Evolutionary conservation across 53 echinoderm and acorn worm genomes (phyloP).

Genomic region (Holothuria leucospilota): DNA sequence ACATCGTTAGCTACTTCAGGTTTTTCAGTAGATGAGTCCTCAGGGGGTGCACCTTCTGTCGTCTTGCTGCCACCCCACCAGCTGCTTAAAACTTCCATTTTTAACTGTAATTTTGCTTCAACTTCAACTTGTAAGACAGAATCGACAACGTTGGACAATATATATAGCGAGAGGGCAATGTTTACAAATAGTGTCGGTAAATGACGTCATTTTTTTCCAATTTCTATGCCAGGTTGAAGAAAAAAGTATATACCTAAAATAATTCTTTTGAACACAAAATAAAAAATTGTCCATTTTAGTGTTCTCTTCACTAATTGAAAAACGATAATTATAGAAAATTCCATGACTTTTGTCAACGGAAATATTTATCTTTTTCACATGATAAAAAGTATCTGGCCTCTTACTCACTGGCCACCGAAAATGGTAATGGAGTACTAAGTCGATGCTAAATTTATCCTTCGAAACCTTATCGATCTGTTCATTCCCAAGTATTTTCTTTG

Average conservation of each 20-base stretch:
- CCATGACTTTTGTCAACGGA: no score
- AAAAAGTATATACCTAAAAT: no score
- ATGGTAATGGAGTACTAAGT: not conserved
- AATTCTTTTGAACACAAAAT: no score
- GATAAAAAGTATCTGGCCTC: not conserved
- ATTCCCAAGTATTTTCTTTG: no score
- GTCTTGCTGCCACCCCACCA: slow-evolving; percentile 82
- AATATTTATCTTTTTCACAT: no score
- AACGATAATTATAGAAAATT: not conserved
- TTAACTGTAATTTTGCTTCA: not conserved
- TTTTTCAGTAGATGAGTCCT: not conserved
- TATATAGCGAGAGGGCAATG: not conserved
- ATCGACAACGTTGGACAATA: no score
- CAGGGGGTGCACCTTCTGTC: not conserved
- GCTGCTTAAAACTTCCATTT: slow-evolving; percentile 86
- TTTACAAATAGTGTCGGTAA: slow-evolving; percentile 14
- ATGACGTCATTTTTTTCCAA: not conserved
- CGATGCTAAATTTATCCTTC: not conserved
- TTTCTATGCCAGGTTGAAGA: not conserved
- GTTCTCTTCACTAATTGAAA: no score
- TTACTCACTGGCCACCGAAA: slow-evolving; percentile 28
- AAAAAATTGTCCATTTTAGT: no score
- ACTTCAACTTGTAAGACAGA: not conserved
- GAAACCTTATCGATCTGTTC: not conserved
- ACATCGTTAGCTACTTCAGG: slow-evolving; percentile 49